These are phyloP conservation scores for Benthosema pterotum DNA, from an alignment of 2,797 vertebrate species.

Conservation along the genomic window DNA sequence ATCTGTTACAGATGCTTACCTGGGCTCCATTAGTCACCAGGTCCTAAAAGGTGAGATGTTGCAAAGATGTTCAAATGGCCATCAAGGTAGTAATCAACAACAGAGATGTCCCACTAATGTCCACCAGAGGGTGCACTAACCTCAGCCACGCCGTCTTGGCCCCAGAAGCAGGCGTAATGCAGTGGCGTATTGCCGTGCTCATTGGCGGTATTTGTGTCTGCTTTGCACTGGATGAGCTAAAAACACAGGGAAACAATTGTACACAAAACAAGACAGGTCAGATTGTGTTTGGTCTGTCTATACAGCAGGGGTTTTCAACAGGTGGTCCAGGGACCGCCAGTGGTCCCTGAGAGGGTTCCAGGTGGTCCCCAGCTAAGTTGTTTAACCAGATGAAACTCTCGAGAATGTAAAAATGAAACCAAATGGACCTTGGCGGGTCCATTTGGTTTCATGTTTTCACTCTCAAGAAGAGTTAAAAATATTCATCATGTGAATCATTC, in stretches of 20 bases:
- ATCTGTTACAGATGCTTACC: constrained; percentile 95
- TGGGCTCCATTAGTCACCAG: constrained; percentile 88
- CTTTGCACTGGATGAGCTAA: constrained; percentile 96
- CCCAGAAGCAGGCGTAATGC: constrained; percentile 98
- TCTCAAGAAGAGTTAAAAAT: no score
- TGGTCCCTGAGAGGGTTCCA: no score
- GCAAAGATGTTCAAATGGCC: constrained; percentile 11
- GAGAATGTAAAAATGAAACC: no score
- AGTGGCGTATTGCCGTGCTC: constrained; percentile 96
- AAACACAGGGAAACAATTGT: constrained; percentile 50
- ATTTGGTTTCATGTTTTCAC: no score
- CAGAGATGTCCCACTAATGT: background rate
- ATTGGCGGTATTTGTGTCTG: constrained; percentile 93
- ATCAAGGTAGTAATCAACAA: background rate
- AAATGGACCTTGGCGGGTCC: no score
- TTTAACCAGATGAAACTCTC: no score
- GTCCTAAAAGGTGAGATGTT: constrained; percentile 79
- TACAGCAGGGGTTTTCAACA: no score
- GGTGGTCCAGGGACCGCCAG: no score
- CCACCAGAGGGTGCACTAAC: constrained; percentile 79
- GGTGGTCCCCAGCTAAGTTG: no score
- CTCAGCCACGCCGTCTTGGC: constrained; percentile 92
- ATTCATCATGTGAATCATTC: no score
- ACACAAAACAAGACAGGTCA: constrained; percentile 34
- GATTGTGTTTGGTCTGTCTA: constrained; percentile 61